Conservation (phyloP, 2,113 vertebrate species). For the Melospiza melodia region DNA sequence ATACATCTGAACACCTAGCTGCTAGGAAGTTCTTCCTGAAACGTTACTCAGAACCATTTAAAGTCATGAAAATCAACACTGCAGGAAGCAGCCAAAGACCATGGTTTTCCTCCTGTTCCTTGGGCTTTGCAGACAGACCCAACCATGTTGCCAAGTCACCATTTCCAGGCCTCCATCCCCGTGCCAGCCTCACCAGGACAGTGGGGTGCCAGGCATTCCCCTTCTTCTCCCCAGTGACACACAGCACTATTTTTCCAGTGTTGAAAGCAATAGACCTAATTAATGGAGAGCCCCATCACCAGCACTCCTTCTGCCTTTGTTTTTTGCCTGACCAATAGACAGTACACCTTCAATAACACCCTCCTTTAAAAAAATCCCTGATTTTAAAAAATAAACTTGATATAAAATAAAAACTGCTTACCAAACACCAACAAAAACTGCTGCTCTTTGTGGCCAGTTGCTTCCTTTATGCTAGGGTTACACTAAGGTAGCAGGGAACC, state of each 20-base stretch:
- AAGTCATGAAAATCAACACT: not conserved
- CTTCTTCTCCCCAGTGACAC: not conserved
- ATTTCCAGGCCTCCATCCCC: not conserved
- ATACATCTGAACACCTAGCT: not conserved
- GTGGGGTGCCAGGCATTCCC: accelerated
- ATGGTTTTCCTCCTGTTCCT: not conserved
- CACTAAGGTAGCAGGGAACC: not conserved
- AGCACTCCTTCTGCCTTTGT: not conserved
- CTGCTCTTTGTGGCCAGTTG: not conserved
- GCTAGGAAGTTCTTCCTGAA: not conserved
- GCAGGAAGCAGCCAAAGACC: not conserved
- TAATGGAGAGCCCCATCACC: not conserved
- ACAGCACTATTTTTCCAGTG: not conserved
- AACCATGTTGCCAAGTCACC: accelerated
- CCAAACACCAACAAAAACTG: not conserved
- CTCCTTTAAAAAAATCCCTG: not conserved
- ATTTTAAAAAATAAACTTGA: accelerated
- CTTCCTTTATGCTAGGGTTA: not conserved
- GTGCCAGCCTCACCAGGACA: accelerated
- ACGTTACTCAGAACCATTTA: not conserved
- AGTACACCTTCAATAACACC: not conserved
- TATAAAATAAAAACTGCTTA: not conserved
- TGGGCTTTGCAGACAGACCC: not conserved
- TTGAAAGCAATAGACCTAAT: not conserved
- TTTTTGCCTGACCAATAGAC: not conserved